A percentile compares a stretch with the other conserved stretches of the same genome.
Evolutionary conservation across 2,113 vertebrate species (phyloP).

Genomic region (Megaceryle maxima): DNA sequence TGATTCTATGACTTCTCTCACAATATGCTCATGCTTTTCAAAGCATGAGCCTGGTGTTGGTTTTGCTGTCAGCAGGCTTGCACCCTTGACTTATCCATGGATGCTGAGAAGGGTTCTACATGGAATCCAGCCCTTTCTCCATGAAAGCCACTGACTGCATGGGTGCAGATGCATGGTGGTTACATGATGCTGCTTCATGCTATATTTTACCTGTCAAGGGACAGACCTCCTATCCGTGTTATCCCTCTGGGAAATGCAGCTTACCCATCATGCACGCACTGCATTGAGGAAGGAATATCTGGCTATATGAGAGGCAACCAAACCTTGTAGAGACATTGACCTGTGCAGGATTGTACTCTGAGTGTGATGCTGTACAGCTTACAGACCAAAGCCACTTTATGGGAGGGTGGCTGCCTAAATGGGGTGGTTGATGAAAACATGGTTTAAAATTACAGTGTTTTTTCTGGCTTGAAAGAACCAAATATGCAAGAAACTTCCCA

Average conservation of each 20-base stretch:
- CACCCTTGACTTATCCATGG: neutral
- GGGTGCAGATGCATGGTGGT: neutral
- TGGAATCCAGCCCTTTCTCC: neutral
- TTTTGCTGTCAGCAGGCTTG: neutral
- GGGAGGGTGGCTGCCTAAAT: neutral
- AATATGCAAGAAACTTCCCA: neutral
- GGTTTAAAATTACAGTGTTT: neutral
- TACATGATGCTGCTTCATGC: neutral
- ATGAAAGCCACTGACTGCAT: neutral
- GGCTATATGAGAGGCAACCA: neutral
- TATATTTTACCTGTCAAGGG: neutral
- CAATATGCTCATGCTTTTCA: neutral
- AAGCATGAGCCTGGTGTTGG: neutral
- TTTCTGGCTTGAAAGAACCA: neutral
- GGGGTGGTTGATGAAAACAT: neutral
- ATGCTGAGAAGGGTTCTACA: neutral
- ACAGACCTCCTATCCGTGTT: neutral
- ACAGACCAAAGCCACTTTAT: neutral
- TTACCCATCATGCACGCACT: rapidly evolving
- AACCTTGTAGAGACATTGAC: neutral
- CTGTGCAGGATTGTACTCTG: no score
- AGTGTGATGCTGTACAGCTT: neutral
- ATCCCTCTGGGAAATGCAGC: neutral
- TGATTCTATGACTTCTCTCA: neutral
- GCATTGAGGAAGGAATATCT: neutral